Evolutionary conservation across 2,113 vertebrate species (phyloP), one percentile per base, ranked within the genome.

Genomic region (Gasterosteus nipponicus): DNA sequence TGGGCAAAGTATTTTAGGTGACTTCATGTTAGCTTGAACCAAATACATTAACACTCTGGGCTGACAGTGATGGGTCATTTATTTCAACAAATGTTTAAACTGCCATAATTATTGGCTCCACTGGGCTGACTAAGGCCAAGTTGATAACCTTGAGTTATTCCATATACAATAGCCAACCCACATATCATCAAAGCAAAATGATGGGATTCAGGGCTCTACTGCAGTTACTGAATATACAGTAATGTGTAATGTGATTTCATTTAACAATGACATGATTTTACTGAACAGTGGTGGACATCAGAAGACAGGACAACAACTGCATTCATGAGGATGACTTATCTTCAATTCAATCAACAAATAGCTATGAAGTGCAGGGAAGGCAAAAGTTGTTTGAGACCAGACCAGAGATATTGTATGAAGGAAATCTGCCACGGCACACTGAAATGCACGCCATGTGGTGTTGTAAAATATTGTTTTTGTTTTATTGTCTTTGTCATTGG

Each of bases 1-100:
- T 46, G 33, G 44, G 63, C 66, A 79, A 75, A 54, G 61, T 75
- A 69, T 80, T 49, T 73, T 74, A 69, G 70, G 74, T 81, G 58
- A 2, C 33, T 31, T 82, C 1, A 38, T 41, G 64, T 80, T 71
- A 53, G 46, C 35, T 35, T 56, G 29, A 60, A n/a, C 8, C 31
- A 42, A 47, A 49, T 31, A 63, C 46, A 74, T 62, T n/a, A 26
- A 12, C 22, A 7, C 51, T 65, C 10, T 22, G 31, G 22, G 39
- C 18, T 57, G 56, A 62, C 56, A 59, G 58, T 29, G 33, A 60
- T 70, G 41, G 54, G 69, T 70, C 73, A 65, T 80, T 70, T 9
- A 68, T 61, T 69, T 57, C n/a, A 47, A 19, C 26, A 9, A 38
- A 58, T 62, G 61, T 68, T 47, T 56, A 64, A 1, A 3, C 41